Percentiles rank a stretch among this genome's conserved stretches.
Evolutionary conservation across 2,888 invertebrate species (phyloP).

Genomic region (Plagiodera versicolora): DNA sequence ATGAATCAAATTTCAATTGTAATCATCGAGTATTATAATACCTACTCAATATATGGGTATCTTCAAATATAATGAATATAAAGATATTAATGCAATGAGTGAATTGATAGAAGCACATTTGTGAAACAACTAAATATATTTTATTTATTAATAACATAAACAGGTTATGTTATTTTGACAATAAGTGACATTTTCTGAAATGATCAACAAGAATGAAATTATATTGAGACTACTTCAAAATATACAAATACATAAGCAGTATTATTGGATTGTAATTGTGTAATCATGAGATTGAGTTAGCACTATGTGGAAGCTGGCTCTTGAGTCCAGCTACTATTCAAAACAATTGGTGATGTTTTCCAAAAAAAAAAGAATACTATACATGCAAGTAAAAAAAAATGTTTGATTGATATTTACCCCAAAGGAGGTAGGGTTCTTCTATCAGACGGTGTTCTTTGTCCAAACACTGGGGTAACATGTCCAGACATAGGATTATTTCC

Average conservation of each 20-base stretch:
- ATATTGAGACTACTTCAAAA: too few species aligned
- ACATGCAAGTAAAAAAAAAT: constrained; percentile 2
- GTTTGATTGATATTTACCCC: constrained; percentile 49
- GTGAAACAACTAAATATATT: neutral
- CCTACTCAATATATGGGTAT: neutral
- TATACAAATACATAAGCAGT: too few species aligned
- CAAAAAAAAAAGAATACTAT: constrained; percentile 4
- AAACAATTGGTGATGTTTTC: neutral
- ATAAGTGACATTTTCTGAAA: too few species aligned
- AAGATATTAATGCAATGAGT: constrained; percentile 3
- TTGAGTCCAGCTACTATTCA: too few species aligned
- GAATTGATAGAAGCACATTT: constrained; percentile 5
- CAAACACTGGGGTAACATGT: constrained; percentile 80
- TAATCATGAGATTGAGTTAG: too few species aligned
- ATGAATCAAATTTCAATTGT: too few species aligned
- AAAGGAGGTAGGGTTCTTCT: constrained; percentile 63
- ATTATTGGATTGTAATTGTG: too few species aligned
- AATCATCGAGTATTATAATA: neutral
- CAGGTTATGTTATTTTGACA: constrained; percentile 1
- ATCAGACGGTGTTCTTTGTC: constrained; percentile 79
- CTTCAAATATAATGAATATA: constrained; percentile 5
- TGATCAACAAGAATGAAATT: too few species aligned
- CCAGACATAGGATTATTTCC: constrained; percentile 70
- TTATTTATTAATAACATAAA: neutral
- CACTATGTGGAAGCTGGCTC: too few species aligned